phyloP scores from a whole-genome alignment of 2,797 vertebrate species.

The Salarias fasciatus region DNA sequence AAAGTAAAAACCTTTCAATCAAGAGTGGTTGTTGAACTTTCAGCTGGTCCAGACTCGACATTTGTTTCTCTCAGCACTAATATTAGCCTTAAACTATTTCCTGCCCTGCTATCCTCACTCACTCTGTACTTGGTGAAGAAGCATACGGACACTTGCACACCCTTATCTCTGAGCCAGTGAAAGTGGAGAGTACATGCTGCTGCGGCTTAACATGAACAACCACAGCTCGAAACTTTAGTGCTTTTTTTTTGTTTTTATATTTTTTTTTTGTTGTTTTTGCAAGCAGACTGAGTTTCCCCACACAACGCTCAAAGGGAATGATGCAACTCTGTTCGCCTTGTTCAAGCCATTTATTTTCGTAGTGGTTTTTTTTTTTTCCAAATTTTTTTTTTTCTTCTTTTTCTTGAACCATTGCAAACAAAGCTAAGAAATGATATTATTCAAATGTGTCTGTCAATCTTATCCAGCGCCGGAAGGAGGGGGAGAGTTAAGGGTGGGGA shows the following conservation, averaged over 20 bases:
- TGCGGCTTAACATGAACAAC: constrained; percentile 63
- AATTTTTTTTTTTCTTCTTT: constrained; percentile 16
- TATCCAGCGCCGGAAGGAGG: constrained; percentile 25
- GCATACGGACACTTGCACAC: constrained; percentile 85
- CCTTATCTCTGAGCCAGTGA: constrained; percentile 85
- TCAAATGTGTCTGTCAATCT: constrained; percentile 69
- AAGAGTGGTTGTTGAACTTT: constrained; percentile 74
- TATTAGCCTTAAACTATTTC: constrained; percentile 87
- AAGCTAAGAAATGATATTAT: constrained; percentile 66
- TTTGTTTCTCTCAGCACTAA: constrained; percentile 83
- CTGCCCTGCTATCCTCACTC: constrained; percentile 73
- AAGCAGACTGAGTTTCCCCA: constrained; percentile 64
- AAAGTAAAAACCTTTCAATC: constrained; percentile 76
- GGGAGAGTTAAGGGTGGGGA: not conserved
- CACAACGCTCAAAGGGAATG: constrained; percentile 76
- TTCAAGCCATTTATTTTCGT: constrained; percentile 81
- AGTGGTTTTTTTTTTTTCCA: constrained; percentile 52
- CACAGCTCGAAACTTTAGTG: constrained; percentile 68
- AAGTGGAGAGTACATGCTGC: constrained; percentile 75
- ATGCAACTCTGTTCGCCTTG: constrained; percentile 78
- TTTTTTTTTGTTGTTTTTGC: constrained; percentile 36
- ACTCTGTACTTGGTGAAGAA: constrained; percentile 79
- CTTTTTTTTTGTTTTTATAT: no score
- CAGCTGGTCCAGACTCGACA: constrained; percentile 70
- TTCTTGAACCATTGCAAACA: constrained; percentile 71